Evolutionary conservation across 64 coral and sea anemone species (phyloP), one percentile per base, ranked within the genome.

Genomic region (Stylophora pistillata): DNA sequence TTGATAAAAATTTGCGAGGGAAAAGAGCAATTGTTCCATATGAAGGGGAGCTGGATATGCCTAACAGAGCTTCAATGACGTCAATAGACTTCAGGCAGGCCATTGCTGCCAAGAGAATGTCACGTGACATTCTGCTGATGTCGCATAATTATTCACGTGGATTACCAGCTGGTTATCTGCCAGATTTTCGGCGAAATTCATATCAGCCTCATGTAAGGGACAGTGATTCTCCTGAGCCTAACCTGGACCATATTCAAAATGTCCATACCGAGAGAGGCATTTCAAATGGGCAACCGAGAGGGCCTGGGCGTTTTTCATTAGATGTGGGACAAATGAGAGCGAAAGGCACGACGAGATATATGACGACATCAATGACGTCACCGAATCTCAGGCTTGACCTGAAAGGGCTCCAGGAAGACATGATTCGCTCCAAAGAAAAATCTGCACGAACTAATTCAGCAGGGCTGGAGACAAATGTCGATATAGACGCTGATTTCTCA

Each of bases 331-430:
- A 84, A 70, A 84, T 70, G 63, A 63, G 80, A 70, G 61, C 80
- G 30, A 84, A 84, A 20, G 60, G 61, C 62, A 2, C 21, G 33
- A 30, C 20, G 61, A 61, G 80, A 70, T 13, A 65, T 54, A 84
- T 84, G 80, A 84, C 80, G 37, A 53, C 62, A 53, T 84, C 80
- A 64, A 70, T 69, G 60, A 84, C 80, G 62, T 84, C 80, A 69
- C 80, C 80, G 32, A 84, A 84, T 84, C 80, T 84, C 28, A 64
- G 20, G 32, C 23, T 25, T 13, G 61, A 53, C 18, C 33, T 16
- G 17, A 69, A 34, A 17, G 59, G 28, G 21, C 15, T 52, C 7
- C 15, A 27, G 53, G 37, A 70, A 4, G 20, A 69, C 20, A 30
- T 12, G 34, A 53, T 23, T 78, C 53, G 23, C 15, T 56, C 56